phyloP scores from a whole-genome alignment of 2,797 vertebrate genomes.

The Poeciliopsis paucimaculata region DNA sequence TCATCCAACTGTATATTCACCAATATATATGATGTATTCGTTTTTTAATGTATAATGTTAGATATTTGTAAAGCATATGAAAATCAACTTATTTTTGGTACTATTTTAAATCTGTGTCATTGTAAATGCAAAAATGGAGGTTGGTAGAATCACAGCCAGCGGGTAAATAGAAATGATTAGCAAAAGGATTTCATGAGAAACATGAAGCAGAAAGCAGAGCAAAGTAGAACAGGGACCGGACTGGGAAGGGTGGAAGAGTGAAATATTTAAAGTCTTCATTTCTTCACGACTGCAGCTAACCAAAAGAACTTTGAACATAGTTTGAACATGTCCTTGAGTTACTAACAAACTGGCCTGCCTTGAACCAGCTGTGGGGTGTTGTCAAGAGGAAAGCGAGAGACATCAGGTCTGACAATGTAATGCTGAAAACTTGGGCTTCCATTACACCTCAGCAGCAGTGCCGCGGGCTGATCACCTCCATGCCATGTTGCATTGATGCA shows the following conservation, averaged over 20 bases:
- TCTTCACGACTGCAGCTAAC: not conserved
- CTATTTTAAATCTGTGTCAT: not conserved
- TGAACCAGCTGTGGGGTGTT: not conserved
- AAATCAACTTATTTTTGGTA: not conserved
- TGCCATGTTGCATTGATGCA: not conserved
- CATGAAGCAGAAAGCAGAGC: not conserved
- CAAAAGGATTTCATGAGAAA: not conserved
- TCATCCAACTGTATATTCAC: not conserved
- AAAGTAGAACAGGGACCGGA: not conserved
- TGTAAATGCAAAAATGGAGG: not conserved
- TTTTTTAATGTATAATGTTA: not conserved
- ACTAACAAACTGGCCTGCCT: not conserved
- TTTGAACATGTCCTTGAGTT: not conserved
- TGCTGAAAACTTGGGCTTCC: not conserved
- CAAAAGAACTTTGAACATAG: no score
- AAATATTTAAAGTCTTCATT: not conserved
- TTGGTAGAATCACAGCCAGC: not conserved
- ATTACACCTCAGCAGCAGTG: not conserved
- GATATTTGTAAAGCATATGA: not conserved
- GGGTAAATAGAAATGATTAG: not conserved
- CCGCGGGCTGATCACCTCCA: not conserved
- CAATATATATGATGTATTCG: not conserved
- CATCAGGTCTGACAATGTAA: not conserved
- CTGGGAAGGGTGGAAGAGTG: not conserved
- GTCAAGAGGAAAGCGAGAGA: not conserved